phyloP scores from a whole-genome alignment of 2,888 invertebrate species.

The Litoditis marina region DNA sequence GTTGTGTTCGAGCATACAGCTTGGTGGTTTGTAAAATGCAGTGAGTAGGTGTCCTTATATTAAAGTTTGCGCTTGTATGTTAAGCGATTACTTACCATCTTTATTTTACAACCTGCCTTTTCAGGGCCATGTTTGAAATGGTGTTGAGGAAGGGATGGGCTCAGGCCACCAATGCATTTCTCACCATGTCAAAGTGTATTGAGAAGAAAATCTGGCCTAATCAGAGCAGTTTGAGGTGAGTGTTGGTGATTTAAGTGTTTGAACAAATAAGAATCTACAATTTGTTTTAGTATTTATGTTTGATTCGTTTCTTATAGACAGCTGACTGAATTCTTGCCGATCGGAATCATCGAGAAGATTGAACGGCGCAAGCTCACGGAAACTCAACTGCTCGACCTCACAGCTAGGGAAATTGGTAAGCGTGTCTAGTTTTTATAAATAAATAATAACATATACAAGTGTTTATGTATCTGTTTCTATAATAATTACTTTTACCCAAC shows the following conservation, averaged over 20 bases:
- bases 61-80: too few species aligned
- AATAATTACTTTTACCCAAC: too few species aligned
- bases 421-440: not conserved
- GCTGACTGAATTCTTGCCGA: conserved; percentile 63
- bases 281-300: not conserved
- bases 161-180: conserved; percentile 78
- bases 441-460: not conserved
- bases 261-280: not conserved
- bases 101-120: too few species aligned
- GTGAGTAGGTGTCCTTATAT: too few species aligned
- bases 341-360: conserved; percentile 77
- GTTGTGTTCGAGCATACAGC: too few species aligned
- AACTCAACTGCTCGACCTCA: conserved; percentile 77
- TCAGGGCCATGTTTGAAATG: conserved; percentile 37
- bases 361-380: conserved; percentile 74
- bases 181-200: conserved; percentile 84
- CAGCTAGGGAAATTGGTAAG: conserved; percentile 78
- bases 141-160: conserved; percentile 84
- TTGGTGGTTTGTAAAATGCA: too few species aligned
- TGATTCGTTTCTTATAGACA: conserved; percentile 27
- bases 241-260: too few species aligned
- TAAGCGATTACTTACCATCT: too few species aligned
- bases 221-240: conserved; percentile 69
- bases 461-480: too few species aligned
- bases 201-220: conserved; percentile 90